These are phyloP conservation scores for Diloba caeruleocephala DNA, from an alignment of 2,888 invertebrate genomes.

Conservation along the genomic window DNA sequence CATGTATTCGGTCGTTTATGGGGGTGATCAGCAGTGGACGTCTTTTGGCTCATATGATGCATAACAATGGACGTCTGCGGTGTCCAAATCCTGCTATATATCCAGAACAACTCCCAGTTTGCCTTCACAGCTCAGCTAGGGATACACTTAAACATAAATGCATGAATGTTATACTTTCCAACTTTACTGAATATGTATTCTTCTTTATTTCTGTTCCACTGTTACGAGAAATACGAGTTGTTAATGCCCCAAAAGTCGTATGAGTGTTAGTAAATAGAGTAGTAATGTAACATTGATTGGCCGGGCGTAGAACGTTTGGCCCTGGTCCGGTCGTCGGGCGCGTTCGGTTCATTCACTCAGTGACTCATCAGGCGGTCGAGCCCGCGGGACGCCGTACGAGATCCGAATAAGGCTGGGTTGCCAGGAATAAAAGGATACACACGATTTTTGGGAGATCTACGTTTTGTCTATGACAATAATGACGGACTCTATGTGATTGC, in stretches of 20 bases:
- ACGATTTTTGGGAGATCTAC: slow-evolving; percentile 7
- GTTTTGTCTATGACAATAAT: background rate
- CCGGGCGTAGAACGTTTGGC: slow-evolving; percentile 12
- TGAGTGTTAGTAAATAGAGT: slow-evolving; percentile 56
- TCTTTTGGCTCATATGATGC: too few relatives aligned
- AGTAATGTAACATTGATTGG: slow-evolving; percentile 56
- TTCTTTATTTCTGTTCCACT: background rate
- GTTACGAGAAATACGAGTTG: slow-evolving; percentile 8
- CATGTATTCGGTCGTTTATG: too few relatives aligned
- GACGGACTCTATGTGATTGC: too few relatives aligned
- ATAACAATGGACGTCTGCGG: too few relatives aligned
- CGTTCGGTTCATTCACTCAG: slow-evolving; percentile 50
- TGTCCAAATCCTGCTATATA: too few relatives aligned
- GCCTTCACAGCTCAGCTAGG: too few relatives aligned
- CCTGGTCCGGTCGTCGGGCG: slow-evolving; percentile 16
- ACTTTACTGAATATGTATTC: too few relatives aligned
- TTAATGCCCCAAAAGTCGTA: slow-evolving; percentile 27
- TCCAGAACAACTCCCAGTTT: too few relatives aligned
- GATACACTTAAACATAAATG: too few relatives aligned
- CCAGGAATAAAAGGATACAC: slow-evolving; percentile 1
- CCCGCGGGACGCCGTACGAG: slow-evolving; percentile 51
- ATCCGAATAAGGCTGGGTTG: slow-evolving; percentile 32
- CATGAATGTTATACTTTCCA: too few relatives aligned
- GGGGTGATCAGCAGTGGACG: too few relatives aligned
- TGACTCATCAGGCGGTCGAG: slow-evolving; percentile 43